Evolutionary conservation across 2,797 vertebrate genomes (phyloP).

Genomic region (Argentina silus): DNA sequence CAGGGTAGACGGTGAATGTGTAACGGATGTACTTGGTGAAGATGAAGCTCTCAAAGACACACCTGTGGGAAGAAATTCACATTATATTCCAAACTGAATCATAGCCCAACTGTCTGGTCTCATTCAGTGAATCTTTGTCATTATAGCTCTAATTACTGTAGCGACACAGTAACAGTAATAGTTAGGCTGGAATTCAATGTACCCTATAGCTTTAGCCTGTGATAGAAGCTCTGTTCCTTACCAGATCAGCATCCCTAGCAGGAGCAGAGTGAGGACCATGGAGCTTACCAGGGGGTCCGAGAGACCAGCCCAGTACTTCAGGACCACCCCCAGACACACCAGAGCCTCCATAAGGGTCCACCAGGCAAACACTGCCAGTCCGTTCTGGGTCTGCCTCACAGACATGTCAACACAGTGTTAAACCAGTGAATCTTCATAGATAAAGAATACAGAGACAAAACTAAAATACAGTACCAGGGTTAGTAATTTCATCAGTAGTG

Average conservation of each 20-base stretch:
- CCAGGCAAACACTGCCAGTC: slow-evolving; percentile 68
- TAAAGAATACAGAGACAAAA: neutral
- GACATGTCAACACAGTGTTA: neutral
- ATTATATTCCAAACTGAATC: neutral
- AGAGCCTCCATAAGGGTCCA: slow-evolving; percentile 67
- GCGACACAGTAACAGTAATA: too few species aligned
- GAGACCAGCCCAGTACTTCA: slow-evolving; percentile 56
- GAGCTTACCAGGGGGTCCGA: slow-evolving; percentile 59
- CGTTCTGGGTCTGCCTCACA: slow-evolving; percentile 69
- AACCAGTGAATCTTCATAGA: neutral
- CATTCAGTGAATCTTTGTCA: neutral
- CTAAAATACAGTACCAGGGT: neutral
- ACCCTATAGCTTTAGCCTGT: too few species aligned
- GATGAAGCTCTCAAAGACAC: slow-evolving; percentile 71
- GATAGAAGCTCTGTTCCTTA: slow-evolving; percentile 51
- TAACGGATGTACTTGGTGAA: slow-evolving; percentile 70
- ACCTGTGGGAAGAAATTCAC: slow-evolving; percentile 58
- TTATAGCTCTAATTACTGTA: too few species aligned
- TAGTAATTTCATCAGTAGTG: too few species aligned
- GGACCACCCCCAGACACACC: slow-evolving; percentile 58
- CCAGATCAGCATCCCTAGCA: slow-evolving; percentile 51
- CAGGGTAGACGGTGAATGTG: slow-evolving; percentile 72
- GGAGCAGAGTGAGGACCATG: slow-evolving; percentile 57
- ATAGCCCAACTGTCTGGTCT: neutral
- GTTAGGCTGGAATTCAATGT: too few species aligned